phyloP scores from a whole-genome alignment of 2,113 vertebrate species.

The Microtus montanus region DNA sequence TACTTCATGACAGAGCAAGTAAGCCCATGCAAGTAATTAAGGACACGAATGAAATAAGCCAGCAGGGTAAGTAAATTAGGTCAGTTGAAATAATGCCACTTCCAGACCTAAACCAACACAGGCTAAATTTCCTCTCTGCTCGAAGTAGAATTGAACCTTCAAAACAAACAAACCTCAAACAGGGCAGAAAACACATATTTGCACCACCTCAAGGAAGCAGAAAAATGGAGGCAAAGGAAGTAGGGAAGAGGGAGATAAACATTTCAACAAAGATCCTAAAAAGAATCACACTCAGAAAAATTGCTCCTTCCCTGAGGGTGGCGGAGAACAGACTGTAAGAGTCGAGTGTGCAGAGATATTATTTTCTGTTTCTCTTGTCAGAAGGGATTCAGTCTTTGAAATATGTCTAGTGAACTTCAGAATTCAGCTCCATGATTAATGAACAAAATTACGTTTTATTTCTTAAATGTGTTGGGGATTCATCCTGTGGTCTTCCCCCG shows the following conservation, averaged over 20 bases:
- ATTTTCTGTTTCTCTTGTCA: slow-evolving; percentile 68
- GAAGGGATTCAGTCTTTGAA: slow-evolving; percentile 57
- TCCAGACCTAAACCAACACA: background rate
- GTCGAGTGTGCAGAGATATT: background rate
- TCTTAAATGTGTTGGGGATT: slow-evolving; percentile 78
- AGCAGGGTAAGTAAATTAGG: background rate
- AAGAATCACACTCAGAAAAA: background rate
- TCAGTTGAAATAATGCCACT: background rate
- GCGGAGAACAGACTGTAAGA: accelerated
- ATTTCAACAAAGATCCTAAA: slow-evolving; percentile 25
- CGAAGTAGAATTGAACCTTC: background rate
- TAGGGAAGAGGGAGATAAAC: background rate
- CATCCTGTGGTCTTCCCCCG: slow-evolving; percentile 65
- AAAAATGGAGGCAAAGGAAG: background rate
- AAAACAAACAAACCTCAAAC: slow-evolving; percentile 1
- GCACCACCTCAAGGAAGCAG: slow-evolving; percentile 10
- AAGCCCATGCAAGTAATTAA: background rate
- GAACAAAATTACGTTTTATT: slow-evolving; percentile 72
- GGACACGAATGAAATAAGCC: background rate
- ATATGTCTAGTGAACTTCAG: slow-evolving; percentile 57
- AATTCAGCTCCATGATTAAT: slow-evolving; percentile 64
- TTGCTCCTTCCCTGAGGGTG: background rate
- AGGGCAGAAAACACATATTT: slow-evolving; percentile 40
- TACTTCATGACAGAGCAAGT: slow-evolving; percentile 28
- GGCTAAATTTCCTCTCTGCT: background rate